phyloP scores from a whole-genome alignment of 2,888 invertebrate species.

The Danaus chrysippus region DNA sequence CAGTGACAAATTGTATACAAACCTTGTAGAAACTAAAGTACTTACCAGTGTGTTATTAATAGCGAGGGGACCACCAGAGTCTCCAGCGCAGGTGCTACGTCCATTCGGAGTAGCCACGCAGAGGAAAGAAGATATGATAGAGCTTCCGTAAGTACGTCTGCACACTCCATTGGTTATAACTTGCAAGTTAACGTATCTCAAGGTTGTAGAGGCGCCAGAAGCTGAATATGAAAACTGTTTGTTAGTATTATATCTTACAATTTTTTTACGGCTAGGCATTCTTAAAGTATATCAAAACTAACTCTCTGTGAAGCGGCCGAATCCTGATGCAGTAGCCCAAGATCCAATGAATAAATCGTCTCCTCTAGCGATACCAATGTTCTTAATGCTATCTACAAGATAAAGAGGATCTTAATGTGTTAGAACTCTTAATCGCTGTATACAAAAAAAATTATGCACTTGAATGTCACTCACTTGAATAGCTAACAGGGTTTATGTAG shows the following conservation, averaged over 20 bases:
- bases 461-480: constrained; percentile 21
- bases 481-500: constrained; percentile 22
- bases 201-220: neutral
- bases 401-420: too few relatives aligned
- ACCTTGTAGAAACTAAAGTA: too few relatives aligned
- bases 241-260: too few relatives aligned
- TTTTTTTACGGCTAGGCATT: too few relatives aligned
- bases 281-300: constrained; percentile 9
- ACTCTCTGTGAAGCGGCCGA: constrained; percentile 25
- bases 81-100: constrained; percentile 42
- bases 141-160: constrained; percentile 21
- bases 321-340: constrained; percentile 30
- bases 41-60: constrained; percentile 1
- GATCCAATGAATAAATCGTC: constrained; percentile 23
- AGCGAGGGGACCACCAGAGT: constrained; percentile 35
- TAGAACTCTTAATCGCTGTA: too few relatives aligned
- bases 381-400: constrained; percentile 42
- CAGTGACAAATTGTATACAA: too few relatives aligned
- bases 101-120: constrained; percentile 34
- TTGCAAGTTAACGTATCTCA: constrained; percentile 54
- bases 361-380: constrained; percentile 44
- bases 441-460: too few relatives aligned
- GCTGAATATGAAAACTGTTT: too few relatives aligned
- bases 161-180: constrained; percentile 38
- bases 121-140: constrained; percentile 27